These are phyloP conservation scores for Lamellibrachia luymesi DNA, from an alignment of 1,140 invertebrate genomes.

Conservation along the genomic window DNA sequence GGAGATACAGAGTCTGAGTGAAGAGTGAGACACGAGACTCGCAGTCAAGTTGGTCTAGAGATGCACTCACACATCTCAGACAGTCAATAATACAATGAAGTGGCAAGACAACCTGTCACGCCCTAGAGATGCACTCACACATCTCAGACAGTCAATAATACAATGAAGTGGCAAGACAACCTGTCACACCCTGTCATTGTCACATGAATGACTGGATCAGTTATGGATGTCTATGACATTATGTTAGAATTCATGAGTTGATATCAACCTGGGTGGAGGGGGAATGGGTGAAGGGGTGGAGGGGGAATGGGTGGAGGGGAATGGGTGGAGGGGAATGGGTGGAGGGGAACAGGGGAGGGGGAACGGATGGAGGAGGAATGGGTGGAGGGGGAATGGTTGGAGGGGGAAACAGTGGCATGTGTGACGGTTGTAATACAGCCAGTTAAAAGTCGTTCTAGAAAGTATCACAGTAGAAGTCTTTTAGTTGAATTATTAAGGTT, in stretches of 20 bases:
- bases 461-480: background rate
- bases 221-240: background rate
- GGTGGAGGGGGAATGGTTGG: background rate
- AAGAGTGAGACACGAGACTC: slow-evolving; percentile 1
- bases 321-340: no score
- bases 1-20: background rate
- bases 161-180: background rate
- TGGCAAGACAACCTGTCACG: background rate
- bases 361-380: background rate
- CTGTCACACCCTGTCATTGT: background rate
- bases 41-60: background rate
- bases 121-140: background rate
- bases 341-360: no score
- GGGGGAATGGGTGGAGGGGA: no score
- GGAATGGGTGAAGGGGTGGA: no score
- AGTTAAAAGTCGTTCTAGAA: background rate
- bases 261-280: no score
- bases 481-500: background rate
- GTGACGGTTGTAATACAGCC: no score
- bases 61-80: background rate
- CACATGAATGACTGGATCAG: background rate
- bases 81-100: background rate
- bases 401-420: background rate
- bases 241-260: background rate
- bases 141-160: background rate